Conservation (phyloP, 2,888 invertebrate genomes). For the Gandaritis pyraliata region DNA sequence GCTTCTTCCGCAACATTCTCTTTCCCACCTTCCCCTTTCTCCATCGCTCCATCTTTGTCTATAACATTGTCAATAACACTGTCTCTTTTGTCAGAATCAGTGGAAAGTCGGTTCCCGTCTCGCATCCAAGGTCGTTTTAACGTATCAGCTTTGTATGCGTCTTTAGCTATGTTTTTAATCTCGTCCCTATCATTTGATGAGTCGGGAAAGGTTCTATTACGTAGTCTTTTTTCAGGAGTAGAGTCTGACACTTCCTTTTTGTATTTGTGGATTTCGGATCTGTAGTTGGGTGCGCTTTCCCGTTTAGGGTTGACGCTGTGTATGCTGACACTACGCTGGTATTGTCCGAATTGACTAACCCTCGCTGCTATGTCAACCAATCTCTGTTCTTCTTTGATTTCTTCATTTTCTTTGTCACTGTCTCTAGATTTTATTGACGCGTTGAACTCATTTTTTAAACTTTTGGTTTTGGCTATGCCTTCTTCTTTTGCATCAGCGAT, state of each 20-base stretch:
- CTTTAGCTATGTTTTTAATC: constrained; percentile 73
- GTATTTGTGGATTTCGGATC: constrained; percentile 76
- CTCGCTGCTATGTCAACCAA: constrained; percentile 74
- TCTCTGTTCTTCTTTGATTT: constrained; percentile 64
- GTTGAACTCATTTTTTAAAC: constrained; percentile 77
- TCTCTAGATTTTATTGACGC: constrained; percentile 86
- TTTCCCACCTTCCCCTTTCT: constrained; percentile 62
- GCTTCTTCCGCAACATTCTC: constrained; percentile 69
- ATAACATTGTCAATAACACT: constrained; percentile 75
- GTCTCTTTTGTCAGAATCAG: constrained; percentile 64
- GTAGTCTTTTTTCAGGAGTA: constrained; percentile 77
- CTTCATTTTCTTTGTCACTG: constrained; percentile 90
- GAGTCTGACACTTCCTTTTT: constrained; percentile 82
- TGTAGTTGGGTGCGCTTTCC: constrained; percentile 73
- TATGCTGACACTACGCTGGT: constrained; percentile 77
- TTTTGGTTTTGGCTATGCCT: constrained; percentile 61
- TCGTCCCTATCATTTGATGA: constrained; percentile 78
- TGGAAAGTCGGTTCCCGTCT: constrained; percentile 67
- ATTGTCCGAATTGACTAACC: constrained; percentile 76
- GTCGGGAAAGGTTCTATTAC: constrained; percentile 81
- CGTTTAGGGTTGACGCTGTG: constrained; percentile 73
- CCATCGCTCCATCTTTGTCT: constrained; percentile 68
- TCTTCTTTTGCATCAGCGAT: constrained; percentile 78
- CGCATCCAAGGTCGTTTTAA: constrained; percentile 76
- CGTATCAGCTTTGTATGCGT: constrained; percentile 77